Conservation (phyloP, 2,113 vertebrate genomes). For the Mus spicilegus region DNA sequence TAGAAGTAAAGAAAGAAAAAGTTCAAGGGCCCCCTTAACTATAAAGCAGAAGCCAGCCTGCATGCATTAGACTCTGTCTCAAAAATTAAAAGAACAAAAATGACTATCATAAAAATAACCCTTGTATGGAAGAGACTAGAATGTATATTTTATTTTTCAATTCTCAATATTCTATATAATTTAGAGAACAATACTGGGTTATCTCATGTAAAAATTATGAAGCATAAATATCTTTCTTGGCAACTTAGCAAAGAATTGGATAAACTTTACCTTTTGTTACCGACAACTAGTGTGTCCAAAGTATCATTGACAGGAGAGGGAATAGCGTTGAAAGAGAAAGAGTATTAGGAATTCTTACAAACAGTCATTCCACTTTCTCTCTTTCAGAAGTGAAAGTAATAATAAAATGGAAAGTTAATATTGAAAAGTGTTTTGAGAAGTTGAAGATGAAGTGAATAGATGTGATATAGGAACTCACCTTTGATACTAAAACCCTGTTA, state of each 20-base stretch:
- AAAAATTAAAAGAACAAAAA: not conserved
- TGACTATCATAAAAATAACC: not conserved
- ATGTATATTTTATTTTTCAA: not conserved
- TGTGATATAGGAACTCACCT: constrained; percentile 63
- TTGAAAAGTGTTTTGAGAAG: constrained; percentile 62
- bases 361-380: not conserved
- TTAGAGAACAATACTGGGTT: not conserved
- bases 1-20: not conserved
- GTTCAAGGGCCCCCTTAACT: not conserved
- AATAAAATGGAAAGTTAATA: constrained; percentile 71
- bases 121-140: not conserved
- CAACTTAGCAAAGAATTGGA: not conserved
- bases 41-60: too few relatives aligned
- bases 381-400: constrained; percentile 56
- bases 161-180: constrained; percentile 2
- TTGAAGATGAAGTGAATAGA: constrained; percentile 72
- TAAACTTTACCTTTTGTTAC: constrained; percentile 24
- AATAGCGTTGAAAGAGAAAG: constrained; percentile 14
- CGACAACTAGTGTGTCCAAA: not conserved
- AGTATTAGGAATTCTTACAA: constrained; percentile 66
- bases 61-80: not conserved
- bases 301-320: not conserved
- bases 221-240: not conserved
- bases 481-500: constrained; percentile 64
- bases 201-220: not conserved